phyloP scores from a whole-genome alignment of 64 coral and sea anemone species.

The Trachythela sp. region DNA sequence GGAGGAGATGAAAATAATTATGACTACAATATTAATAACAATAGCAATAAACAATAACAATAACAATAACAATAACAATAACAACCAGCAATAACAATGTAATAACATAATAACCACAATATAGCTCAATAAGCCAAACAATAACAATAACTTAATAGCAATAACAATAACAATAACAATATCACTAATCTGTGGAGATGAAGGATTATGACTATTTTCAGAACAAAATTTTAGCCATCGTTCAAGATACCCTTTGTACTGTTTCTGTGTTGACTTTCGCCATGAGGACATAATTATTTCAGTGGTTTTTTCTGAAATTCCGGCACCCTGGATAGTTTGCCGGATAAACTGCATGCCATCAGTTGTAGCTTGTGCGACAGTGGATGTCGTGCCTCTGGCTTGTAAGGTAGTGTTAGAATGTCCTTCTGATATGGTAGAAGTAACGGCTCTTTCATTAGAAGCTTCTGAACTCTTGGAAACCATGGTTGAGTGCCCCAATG shows the following conservation, averaged over 20 bases:
- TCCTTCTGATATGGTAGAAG: background rate
- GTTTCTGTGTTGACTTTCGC: background rate
- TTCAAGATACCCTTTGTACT: conserved; percentile 1
- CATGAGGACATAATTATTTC: conserved; percentile 25
- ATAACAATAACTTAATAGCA: background rate
- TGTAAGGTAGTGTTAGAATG: background rate
- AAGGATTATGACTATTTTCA: conserved; percentile 31
- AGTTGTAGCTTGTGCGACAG: background rate
- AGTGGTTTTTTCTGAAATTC: background rate
- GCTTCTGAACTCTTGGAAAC: background rate
- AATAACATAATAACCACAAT: too few relatives aligned
- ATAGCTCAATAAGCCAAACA: too few relatives aligned
- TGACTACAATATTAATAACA: background rate
- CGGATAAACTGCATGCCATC: conserved; percentile 41
- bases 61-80: background rate
- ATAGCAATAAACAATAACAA: background rate
- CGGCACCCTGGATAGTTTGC: background rate
- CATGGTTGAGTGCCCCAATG: conserved; percentile 37
- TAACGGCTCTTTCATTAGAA: background rate
- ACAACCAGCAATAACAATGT: too few relatives aligned
- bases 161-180: background rate
- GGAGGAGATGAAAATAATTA: conserved; percentile 41
- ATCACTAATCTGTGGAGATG: background rate
- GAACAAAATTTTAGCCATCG: conserved; percentile 19
- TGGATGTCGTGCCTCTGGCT: background rate